Evolutionary conservation across 2,888 invertebrate species (phyloP).

Genomic region (Phymatocera aterrima): DNA sequence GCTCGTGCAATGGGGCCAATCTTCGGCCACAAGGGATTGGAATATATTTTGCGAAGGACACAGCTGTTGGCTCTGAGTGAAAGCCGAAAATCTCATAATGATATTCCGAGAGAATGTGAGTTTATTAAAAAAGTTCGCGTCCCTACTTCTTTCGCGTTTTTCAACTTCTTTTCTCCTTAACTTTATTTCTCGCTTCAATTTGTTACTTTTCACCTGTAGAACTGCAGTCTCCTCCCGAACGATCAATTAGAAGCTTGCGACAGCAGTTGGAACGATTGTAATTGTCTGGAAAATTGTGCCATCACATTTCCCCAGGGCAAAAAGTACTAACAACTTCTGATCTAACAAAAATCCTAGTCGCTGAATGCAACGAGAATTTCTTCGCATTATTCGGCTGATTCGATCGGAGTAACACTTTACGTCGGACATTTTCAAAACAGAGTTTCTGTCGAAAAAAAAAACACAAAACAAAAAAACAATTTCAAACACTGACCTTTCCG

Average conservation of each 20-base stretch:
- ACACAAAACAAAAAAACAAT: too few relatives aligned
- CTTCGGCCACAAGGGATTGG: conserved; percentile 18
- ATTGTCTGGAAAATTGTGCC: conserved; percentile 28
- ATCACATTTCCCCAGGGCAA: conserved; percentile 28
- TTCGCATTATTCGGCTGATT: too few relatives aligned
- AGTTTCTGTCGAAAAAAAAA: too few relatives aligned
- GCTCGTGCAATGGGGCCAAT: conserved; percentile 22
- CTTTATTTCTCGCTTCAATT: background rate
- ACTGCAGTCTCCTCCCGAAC: background rate
- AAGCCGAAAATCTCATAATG: background rate
- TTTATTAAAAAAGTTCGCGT: conserved; percentile 26
- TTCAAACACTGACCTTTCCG: too few relatives aligned
- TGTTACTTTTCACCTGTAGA: background rate
- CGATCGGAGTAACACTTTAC: too few relatives aligned
- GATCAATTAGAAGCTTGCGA: conserved; percentile 25
- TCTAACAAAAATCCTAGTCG: background rate
- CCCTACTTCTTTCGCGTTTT: background rate
- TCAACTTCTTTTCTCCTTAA: background rate
- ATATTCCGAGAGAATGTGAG: background rate
- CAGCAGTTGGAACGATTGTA: conserved; percentile 19
- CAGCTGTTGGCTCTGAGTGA: background rate
- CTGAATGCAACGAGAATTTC: background rate
- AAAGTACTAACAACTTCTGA: background rate
- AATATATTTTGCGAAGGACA: background rate
- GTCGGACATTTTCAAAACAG: too few relatives aligned